Percentiles rank a stretch among this genome's conserved stretches.
These are phyloP conservation scores for Phenganax subtilis DNA, from an alignment of 92 coral and sea anemone species.

Conservation along the genomic window DNA sequence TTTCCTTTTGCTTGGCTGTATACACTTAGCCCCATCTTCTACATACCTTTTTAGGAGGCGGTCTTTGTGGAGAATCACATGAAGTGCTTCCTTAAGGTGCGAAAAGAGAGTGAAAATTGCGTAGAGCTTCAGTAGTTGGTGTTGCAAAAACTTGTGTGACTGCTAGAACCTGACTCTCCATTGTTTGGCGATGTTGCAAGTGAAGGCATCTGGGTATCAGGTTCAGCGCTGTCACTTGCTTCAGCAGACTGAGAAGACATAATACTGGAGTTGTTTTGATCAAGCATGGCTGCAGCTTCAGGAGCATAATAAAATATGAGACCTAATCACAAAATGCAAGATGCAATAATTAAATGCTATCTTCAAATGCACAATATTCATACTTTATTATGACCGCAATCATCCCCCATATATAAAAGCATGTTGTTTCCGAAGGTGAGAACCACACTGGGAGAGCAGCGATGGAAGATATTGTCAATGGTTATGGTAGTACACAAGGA, in stretches of 20 bases:
- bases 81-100: neutral
- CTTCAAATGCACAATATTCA: neutral
- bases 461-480: slow-evolving; percentile 39
- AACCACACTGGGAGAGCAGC: slow-evolving; percentile 38
- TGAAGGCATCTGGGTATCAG: neutral
- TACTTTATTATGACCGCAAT: no score
- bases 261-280: neutral
- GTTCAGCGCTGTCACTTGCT: neutral
- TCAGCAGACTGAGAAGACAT: neutral
- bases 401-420: slow-evolving; percentile 1
- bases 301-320: neutral
- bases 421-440: slow-evolving; percentile 33
- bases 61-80: neutral
- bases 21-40: neutral
- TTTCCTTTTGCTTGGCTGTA: neutral
- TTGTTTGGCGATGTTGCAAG: neutral
- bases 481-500: slow-evolving; percentile 46
- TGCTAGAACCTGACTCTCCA: no score
- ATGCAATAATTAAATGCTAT: neutral
- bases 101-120: slow-evolving; percentile 3
- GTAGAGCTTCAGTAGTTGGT: neutral
- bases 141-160: neutral
- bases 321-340: neutral
- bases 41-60: slow-evolving; percentile 9
- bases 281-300: slow-evolving; percentile 19